phyloP scores from a whole-genome alignment of 2,797 vertebrate species.

The Holocentrus rufus region DNA sequence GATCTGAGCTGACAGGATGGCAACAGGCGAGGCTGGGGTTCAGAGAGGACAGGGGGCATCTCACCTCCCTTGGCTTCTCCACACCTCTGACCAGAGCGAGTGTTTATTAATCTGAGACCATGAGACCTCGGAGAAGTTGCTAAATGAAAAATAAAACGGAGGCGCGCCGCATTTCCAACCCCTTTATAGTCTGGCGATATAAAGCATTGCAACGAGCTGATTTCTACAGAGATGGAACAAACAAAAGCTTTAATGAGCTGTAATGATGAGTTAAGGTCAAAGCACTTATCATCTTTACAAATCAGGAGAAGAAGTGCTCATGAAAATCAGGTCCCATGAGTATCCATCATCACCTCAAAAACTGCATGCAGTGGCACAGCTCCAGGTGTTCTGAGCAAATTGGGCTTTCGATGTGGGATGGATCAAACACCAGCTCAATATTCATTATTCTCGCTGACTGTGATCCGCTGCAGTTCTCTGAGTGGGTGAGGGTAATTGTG shows the following conservation, averaged over 20 bases:
- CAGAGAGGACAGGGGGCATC: constrained; percentile 71
- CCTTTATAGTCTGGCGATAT: constrained; percentile 60
- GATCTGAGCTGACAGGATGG: constrained; percentile 69
- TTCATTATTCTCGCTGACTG: constrained; percentile 96
- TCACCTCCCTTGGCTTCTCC: constrained; percentile 72
- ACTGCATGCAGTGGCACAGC: constrained; percentile 85
- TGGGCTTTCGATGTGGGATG: constrained; percentile 93
- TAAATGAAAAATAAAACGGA: constrained; percentile 58
- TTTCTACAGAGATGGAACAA: constrained; percentile 68
- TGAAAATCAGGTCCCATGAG: constrained; percentile 84
- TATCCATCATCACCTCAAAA: constrained; percentile 92
- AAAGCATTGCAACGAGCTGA: constrained; percentile 53
- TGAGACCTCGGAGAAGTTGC: constrained; percentile 78
- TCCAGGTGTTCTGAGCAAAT: constrained; percentile 96
- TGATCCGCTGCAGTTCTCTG: constrained; percentile 78
- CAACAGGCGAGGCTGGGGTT: constrained; percentile 61
- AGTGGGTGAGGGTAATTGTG: constrained; percentile 75
- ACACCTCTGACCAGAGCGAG: constrained; percentile 75
- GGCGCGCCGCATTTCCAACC: constrained; percentile 47
- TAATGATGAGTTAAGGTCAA: constrained; percentile 81
- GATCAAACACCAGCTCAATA: constrained; percentile 98
- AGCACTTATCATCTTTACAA: constrained; percentile 81
- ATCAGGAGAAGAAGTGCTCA: constrained; percentile 74
- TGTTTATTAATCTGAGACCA: constrained; percentile 88
- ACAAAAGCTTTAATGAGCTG: constrained; percentile 78